phyloP scores from a whole-genome alignment of 2,797 vertebrate genomes.

The Manis javanica region DNA sequence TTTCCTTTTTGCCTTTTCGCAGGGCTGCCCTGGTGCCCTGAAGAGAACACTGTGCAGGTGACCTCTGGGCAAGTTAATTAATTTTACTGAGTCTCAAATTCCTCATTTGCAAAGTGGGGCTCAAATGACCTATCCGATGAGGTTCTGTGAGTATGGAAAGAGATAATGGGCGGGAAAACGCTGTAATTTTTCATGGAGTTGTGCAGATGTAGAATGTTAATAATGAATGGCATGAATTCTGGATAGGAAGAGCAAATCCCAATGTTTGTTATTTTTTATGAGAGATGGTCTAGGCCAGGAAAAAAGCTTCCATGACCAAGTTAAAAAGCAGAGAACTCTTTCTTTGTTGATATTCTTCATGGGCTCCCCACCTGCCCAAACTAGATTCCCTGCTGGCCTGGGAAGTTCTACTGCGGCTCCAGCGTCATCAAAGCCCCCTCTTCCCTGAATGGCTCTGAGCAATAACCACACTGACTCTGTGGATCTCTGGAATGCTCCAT shows the following conservation, averaged over 20 bases:
- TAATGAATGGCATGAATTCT: not conserved
- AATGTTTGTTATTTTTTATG: not conserved
- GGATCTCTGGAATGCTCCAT: not conserved
- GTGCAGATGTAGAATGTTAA: not conserved
- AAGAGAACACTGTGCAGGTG: not conserved
- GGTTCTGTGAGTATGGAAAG: not conserved
- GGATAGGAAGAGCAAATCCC: not conserved
- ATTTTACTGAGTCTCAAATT: not conserved
- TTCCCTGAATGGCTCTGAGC: not conserved
- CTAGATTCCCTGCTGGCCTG: not conserved
- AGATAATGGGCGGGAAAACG: not conserved
- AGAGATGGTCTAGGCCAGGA: not conserved
- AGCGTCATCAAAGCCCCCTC: not conserved
- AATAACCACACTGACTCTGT: not conserved
- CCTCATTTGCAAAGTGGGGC: not conserved
- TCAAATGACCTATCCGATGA: not conserved
- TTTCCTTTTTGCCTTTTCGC: not conserved
- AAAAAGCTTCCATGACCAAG: not conserved
- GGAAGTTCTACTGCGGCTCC: not conserved
- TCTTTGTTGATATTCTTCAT: not conserved
- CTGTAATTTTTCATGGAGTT: not conserved
- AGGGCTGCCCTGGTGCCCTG: fast-evolving
- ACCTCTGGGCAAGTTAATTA: not conserved
- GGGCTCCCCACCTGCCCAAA: not conserved
- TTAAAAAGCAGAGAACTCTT: not conserved